Evolutionary conservation across 2,797 vertebrate genomes (phyloP).

Genomic region (Neopelma chrysocephalum): DNA sequence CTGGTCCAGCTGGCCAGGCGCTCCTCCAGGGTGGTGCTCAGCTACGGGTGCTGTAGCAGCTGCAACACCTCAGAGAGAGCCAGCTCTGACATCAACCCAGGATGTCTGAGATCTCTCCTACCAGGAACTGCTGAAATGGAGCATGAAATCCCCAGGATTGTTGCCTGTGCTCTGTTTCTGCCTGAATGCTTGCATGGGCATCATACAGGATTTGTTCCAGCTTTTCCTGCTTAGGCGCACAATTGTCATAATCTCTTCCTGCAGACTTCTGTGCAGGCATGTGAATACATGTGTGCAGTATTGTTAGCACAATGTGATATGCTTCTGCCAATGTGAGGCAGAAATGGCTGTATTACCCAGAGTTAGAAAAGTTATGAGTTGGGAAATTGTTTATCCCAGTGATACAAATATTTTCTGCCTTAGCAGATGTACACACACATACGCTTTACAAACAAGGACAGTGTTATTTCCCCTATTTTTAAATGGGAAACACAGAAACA

Average conservation of each 20-base stretch:
- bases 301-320: not conserved
- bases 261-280: not conserved
- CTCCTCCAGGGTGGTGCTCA: not conserved
- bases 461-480: not conserved
- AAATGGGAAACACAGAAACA: not conserved
- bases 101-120: not conserved
- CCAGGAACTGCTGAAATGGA: not conserved
- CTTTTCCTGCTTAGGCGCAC: not conserved
- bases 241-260: not conserved
- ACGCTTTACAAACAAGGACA: not conserved
- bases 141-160: not conserved
- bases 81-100: not conserved
- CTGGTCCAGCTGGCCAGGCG: not conserved
- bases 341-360: not conserved
- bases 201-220: not conserved
- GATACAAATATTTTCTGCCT: not conserved
- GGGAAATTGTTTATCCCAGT: not conserved
- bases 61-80: rapidly evolving
- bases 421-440: not conserved
- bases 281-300: not conserved
- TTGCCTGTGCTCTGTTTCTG: not conserved
- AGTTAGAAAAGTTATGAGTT: not conserved
- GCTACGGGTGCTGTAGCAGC: not conserved
- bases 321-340: not conserved
- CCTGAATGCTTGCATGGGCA: not conserved